Evolutionary conservation across 2,113 vertebrate genomes (phyloP).

Genomic region (Psephotus haematonotus): DNA sequence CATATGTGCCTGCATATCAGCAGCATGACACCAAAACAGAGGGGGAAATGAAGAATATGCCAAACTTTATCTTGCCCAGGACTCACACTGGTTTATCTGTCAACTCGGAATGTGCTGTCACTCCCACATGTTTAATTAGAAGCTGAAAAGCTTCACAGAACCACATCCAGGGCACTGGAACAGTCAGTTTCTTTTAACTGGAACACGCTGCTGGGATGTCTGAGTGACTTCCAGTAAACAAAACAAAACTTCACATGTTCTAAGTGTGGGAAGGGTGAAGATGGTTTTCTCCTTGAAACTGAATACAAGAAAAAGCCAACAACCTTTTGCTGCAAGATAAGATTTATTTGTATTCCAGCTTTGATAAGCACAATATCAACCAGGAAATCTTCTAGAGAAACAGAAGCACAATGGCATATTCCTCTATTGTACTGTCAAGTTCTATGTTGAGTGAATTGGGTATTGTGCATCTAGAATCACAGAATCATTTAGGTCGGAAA

Average conservation of each 20-base stretch:
- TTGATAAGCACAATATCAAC: neutral
- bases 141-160: neutral
- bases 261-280: neutral
- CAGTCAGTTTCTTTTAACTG: neutral
- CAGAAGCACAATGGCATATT: neutral
- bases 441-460: neutral
- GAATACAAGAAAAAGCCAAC: neutral
- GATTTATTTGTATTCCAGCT: neutral
- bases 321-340: neutral
- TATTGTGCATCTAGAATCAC: neutral
- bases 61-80: neutral
- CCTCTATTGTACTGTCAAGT: neutral
- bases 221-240: neutral
- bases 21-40: neutral
- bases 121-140: neutral
- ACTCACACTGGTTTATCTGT: conserved; percentile 11
- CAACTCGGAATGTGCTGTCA: neutral
- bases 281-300: neutral
- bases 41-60: neutral
- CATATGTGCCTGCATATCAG: neutral
- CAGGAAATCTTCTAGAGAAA: neutral
- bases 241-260: neutral
- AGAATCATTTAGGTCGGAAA: neutral
- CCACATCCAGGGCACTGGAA: conserved; percentile 22
- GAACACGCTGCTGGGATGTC: neutral